phyloP scores from a whole-genome alignment of 2,797 vertebrate species.

The Pseudochaenichthys georgianus region DNA sequence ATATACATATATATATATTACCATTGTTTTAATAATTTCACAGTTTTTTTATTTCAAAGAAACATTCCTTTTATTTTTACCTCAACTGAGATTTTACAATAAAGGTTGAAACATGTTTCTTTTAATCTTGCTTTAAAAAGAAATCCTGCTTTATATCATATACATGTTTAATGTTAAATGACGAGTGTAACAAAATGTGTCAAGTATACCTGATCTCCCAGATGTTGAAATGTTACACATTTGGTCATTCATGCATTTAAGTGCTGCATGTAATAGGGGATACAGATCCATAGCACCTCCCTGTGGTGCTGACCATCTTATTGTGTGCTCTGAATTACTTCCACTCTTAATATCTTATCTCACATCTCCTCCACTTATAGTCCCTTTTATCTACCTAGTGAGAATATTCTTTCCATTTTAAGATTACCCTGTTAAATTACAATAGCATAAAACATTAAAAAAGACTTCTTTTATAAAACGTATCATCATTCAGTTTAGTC shows the following conservation, averaged over 20 bases:
- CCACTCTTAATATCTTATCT: conserved; percentile 73
- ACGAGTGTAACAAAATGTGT: conserved; percentile 12
- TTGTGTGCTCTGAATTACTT: conserved; percentile 70
- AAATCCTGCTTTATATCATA: background rate
- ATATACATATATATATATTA: background rate
- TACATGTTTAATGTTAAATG: conserved; percentile 2
- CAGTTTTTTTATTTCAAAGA: background rate
- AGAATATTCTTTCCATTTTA: conserved; percentile 72
- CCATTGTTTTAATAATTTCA: background rate
- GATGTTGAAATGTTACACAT: conserved; percentile 46
- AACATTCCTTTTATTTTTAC: background rate
- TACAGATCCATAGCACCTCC: conserved; percentile 85
- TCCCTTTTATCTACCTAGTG: conserved; percentile 71
- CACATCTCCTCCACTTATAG: conserved; percentile 63
- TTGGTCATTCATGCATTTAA: conserved; percentile 48
- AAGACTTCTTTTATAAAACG: conserved; percentile 70
- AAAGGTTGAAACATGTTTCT: background rate
- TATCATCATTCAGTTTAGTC: conserved; percentile 81
- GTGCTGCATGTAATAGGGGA: conserved; percentile 65
- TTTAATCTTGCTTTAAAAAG: background rate
- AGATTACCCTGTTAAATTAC: conserved; percentile 74
- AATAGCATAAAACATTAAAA: conserved; percentile 76
- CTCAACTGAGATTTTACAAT: background rate
- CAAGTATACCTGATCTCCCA: conserved; percentile 22
- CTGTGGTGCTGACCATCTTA: conserved; percentile 81